phyloP scores from a whole-genome alignment of 2,797 vertebrate genomes.

The Scolopax rusticola region DNA sequence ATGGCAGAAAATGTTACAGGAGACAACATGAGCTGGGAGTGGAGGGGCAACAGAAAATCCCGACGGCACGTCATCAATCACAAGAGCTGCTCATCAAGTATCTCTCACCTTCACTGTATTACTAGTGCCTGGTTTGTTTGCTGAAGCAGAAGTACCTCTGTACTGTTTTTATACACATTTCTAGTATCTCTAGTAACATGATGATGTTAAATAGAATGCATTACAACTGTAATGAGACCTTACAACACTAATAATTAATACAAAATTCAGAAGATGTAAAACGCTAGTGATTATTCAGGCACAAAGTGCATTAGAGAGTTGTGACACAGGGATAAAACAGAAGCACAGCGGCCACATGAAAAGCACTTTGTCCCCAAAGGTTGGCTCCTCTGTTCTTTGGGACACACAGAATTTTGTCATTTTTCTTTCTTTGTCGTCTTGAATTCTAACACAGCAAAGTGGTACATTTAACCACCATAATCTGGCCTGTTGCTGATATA shows the following conservation, averaged over 20 bases:
- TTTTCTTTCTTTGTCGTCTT: background rate
- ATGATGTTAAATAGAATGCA: background rate
- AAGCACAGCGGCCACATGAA: background rate
- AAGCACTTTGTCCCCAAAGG: background rate
- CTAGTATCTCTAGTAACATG: background rate
- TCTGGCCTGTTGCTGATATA: background rate
- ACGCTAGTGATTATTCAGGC: background rate
- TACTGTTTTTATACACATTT: background rate
- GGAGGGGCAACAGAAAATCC: background rate
- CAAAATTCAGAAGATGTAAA: background rate
- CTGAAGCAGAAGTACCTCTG: background rate
- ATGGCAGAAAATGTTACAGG: background rate
- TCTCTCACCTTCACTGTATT: background rate
- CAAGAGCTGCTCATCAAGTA: background rate
- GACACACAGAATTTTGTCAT: background rate
- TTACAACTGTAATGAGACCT: background rate
- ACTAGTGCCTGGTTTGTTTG: background rate
- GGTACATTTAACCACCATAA: background rate
- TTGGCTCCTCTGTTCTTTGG: background rate
- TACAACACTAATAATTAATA: background rate
- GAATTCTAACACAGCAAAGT: background rate
- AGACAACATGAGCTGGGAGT: background rate
- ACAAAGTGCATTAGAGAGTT: background rate
- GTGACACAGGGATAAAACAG: background rate
- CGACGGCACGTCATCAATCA: background rate